These are phyloP conservation scores for Caenorhabditis brenneri DNA, from an alignment of 1,140 invertebrate genomes.

Conservation along the genomic window DNA sequence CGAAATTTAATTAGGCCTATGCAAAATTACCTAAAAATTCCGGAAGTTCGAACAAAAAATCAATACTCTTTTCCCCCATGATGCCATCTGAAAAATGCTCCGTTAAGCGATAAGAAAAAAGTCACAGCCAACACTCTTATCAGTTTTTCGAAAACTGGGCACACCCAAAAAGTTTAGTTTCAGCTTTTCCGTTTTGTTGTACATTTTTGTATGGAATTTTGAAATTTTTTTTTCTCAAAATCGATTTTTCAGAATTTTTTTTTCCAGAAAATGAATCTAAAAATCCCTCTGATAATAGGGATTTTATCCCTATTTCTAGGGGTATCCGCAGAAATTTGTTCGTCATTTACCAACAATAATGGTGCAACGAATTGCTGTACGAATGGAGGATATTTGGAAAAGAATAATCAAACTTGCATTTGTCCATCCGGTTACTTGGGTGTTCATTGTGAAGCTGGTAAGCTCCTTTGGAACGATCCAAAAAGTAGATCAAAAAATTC, in stretches of 20 bases:
- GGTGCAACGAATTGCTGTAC: background rate
- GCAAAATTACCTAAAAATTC: too few relatives aligned
- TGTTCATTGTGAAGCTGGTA: conserved; percentile 16
- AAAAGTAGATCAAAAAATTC: too few relatives aligned
- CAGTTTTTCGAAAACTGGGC: too few relatives aligned
- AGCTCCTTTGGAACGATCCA: too few relatives aligned
- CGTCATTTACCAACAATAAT: background rate
- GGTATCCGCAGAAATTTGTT: background rate
- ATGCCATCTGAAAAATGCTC: too few relatives aligned
- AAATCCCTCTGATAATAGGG: background rate
- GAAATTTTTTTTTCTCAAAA: background rate
- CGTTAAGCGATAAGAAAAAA: too few relatives aligned
- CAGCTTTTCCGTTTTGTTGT: too few relatives aligned
- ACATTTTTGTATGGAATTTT: background rate
- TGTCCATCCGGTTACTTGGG: background rate
- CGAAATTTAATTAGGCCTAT: too few relatives aligned
- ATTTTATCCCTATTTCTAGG: background rate
- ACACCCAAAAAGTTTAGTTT: too few relatives aligned
- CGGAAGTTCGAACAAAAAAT: too few relatives aligned
- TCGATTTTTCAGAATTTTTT: background rate
- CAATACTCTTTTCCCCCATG: too few relatives aligned
- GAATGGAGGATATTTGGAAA: background rate
- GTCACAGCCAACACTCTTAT: too few relatives aligned
- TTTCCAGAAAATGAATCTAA: background rate
- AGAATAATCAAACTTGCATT: background rate